These are phyloP conservation scores for Brienomyrus brachyistius DNA, from an alignment of 2,113 vertebrate genomes.

Conservation along the genomic window DNA sequence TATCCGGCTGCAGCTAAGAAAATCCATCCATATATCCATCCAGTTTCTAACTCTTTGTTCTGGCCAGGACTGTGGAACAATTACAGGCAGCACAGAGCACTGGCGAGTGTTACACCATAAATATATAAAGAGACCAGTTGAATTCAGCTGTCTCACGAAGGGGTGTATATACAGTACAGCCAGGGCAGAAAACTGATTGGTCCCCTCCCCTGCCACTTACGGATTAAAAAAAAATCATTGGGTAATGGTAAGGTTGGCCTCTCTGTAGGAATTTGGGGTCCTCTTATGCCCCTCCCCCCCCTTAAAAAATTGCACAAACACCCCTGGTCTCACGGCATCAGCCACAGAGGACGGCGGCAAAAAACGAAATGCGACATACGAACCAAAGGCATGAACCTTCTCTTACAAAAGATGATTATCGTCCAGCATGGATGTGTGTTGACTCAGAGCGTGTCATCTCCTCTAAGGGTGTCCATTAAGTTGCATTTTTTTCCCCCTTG, in stretches of 20 bases:
- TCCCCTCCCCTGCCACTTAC: background rate
- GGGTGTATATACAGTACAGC: background rate
- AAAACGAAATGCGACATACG: background rate
- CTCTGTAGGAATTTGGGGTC: background rate
- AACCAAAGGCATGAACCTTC: background rate
- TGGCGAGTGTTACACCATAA: background rate
- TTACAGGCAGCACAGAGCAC: background rate
- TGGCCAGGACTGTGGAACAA: background rate
- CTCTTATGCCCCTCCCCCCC: background rate
- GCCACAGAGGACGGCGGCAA: background rate
- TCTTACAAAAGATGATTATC: background rate
- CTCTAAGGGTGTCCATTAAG: conserved; percentile 5
- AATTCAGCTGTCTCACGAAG: background rate
- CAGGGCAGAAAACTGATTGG: background rate
- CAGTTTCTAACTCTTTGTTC: background rate
- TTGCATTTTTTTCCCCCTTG: background rate
- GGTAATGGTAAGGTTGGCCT: background rate
- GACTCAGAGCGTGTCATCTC: background rate
- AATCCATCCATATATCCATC: background rate
- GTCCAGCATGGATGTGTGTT: background rate
- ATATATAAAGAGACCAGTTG: background rate
- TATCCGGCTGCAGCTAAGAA: background rate
- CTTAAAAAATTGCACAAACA: background rate
- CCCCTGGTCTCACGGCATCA: background rate
- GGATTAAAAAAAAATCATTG: background rate